Conservation (phyloP, 2,888 invertebrate species). For the Calephelis perditalis region DNA sequence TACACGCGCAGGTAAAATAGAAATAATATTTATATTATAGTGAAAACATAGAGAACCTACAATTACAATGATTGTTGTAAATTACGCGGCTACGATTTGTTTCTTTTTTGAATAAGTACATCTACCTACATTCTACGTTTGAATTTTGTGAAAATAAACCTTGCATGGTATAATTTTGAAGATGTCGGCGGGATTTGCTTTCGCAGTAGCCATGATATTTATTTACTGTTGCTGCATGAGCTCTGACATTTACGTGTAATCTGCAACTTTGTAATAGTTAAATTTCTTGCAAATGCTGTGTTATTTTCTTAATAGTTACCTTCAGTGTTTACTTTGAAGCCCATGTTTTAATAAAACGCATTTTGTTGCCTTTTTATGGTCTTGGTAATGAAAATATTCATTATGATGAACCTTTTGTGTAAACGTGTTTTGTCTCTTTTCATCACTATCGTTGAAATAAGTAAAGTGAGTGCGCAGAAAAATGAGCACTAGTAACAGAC, state of each 20-base stretch:
- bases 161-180: conserved; percentile 34
- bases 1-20: conserved; percentile 19
- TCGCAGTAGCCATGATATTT: conserved; percentile 13
- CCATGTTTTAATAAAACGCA: no score
- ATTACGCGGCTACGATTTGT: conserved; percentile 34
- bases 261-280: conserved; percentile 6
- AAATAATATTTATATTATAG: conserved; percentile 18
- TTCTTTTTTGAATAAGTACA: conserved; percentile 32
- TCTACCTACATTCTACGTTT: neutral
- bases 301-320: neutral
- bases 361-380: no score
- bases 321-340: neutral
- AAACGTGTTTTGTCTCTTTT: no score
- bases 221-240: neutral
- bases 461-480: no score
- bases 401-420: no score
- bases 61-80: conserved; percentile 44
- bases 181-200: conserved; percentile 26
- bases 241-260: conserved; percentile 2
- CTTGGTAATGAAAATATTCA: no score
- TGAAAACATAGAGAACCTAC: conserved; percentile 39
- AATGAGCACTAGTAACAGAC: no score
- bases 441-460: no score
- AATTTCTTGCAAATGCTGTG: conserved; percentile 3
- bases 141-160: conserved; percentile 9